Evolutionary conservation across 2,797 vertebrate genomes (phyloP), one percentile per base, ranked within the genome.

Genomic region (Potorous gilbertii): DNA sequence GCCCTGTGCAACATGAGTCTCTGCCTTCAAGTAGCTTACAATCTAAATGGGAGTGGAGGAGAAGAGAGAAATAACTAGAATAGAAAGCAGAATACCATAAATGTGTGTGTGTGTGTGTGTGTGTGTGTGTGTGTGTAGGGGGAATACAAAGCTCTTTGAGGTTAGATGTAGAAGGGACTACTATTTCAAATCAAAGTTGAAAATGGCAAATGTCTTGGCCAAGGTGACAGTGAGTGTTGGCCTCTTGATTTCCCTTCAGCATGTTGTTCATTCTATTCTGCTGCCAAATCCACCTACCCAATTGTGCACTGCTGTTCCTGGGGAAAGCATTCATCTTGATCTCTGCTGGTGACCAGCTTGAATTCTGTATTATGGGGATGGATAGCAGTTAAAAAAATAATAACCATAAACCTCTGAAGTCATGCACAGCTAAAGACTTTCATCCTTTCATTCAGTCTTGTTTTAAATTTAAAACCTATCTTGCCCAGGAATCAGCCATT

Each of bases 401-500:
- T 29, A 87, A 92, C 34, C 91, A 31, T 34, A 29, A 28, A 21
- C 16, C 74, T 90, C 14, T 95, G 87, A 95, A 93, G 55, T 52
- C 16, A 46, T 52, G 0, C 92, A 40, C 18, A 89, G 91, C 59
- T 90, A n/a, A 54, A 90, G 55, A 90, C 90, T 87, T 93, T 54
- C 93, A 92, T 94, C 93, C 27, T 27, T 56, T 40, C 12, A 50
- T 92, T 46, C 87, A 12, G 91, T 93, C 62, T 29, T 66, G 34
- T 74, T 97, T 96, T 28, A 27, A 34, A 62, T 94, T 18, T 81
- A 81, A 94, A 94, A 54, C n/a, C 90, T 54, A 34, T 18, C 46
- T 93, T 55, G 94, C 90, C 66, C 74, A 66, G 14, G 34, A 66
- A 92, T 94, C 56, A 89, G 92, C 81, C 93, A 96, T 93, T 96